Evolutionary conservation across 2,797 vertebrate species (phyloP), one percentile per base, ranked within the genome.

Genomic region (Silurus lanzhouensis): DNA sequence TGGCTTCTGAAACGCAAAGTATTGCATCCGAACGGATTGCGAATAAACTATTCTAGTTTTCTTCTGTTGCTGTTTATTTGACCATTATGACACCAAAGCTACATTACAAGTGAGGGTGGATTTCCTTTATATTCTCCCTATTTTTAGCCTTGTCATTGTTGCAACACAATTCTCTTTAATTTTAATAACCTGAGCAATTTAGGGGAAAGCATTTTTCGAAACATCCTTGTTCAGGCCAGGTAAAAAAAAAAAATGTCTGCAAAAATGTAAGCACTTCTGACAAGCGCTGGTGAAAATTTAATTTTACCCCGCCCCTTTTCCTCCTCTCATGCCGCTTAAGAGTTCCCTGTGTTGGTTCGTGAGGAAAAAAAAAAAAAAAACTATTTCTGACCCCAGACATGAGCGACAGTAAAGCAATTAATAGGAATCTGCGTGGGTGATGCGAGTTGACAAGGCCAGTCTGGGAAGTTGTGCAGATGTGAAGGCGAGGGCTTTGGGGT

Each of bases 381-480:
- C 92, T 85, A 92, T 94, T 93, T 91, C 91, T 93, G 92, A 94
- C 92, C 93, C 92, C 88, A 93, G 92, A 94, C 91, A 64, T 46
- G 77, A 79, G 77, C 77, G 31, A 64, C 22, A 64, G 60, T 93
- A 93, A 88, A 90, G 88, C 84, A 88, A 90, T 95, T 94, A 94
- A 90, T 88, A 88, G 83, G 89, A 92, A 90, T 91, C 78, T 64
- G 80, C 86, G 91, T 89, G 91, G 92, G 89, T 88, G 90, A 63
- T 85, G 79, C 67, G 61, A 87, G 89, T 89, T 82, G 64, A 88
- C 88, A 84, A 80, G 91, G 3, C 89, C 88, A 89, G 92, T 89
- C 90, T 88, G 84, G 83, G 68, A 82, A 57, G 31, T 25, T 68
- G 20, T 55, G 75, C 80, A 68, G 74, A 61, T 38, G 87, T 48